A percentile compares a stretch with the other conserved stretches of the same genome.
Conservation (phyloP, 2,113 vertebrate genomes). For the Chloroceryle aenea region DNA sequence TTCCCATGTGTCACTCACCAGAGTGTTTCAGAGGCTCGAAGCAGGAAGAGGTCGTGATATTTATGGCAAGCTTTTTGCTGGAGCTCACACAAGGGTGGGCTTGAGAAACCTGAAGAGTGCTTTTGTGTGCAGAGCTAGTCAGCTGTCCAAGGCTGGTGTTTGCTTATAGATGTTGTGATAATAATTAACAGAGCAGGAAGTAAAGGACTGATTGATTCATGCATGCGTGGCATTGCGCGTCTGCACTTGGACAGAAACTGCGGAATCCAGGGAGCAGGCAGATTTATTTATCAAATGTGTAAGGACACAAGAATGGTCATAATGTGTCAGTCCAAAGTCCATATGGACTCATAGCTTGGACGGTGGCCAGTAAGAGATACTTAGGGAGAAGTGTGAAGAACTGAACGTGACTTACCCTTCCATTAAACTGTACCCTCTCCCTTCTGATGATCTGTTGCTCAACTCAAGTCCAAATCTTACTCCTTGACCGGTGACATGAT, state of each 20-base stretch:
- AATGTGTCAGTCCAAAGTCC: not conserved
- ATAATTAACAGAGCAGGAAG: conserved; percentile 63
- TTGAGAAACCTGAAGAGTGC: conserved; percentile 49
- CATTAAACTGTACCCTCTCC: not conserved
- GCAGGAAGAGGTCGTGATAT: conserved; percentile 29
- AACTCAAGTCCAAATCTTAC: not conserved
- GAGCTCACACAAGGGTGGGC: conserved; percentile 36
- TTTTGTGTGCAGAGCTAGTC: conserved; percentile 28
- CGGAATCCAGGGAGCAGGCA: not conserved
- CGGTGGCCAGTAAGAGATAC: not conserved
- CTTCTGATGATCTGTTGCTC: not conserved
- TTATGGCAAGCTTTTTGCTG: conserved; percentile 32
- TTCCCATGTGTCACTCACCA: conserved; percentile 12
- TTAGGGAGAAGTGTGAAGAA: not conserved
- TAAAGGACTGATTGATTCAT: not conserved
- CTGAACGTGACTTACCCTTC: not conserved
- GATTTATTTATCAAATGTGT: not conserved
- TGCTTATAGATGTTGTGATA: conserved; percentile 43
- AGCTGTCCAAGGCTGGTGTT: conserved; percentile 41
- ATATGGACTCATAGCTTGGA: not conserved
- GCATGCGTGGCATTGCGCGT: not conserved
- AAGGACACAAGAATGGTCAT: not conserved
- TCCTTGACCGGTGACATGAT: not conserved
- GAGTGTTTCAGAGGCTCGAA: not conserved
- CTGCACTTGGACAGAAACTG: not conserved